Conservation (phyloP, 1,140 invertebrate genomes). For the Gonatopus flavifemur region DNA sequence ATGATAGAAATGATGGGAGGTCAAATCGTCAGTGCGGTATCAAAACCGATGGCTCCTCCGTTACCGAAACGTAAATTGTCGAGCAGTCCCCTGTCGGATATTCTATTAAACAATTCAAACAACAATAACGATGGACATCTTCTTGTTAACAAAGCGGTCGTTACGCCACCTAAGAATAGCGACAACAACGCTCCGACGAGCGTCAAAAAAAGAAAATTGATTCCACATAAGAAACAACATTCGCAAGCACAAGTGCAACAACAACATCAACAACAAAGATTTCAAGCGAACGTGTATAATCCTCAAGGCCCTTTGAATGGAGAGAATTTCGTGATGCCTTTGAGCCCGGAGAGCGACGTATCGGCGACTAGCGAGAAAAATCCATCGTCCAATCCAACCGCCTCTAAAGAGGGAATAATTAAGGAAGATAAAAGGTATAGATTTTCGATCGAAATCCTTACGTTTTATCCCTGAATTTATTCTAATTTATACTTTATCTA, state of each 20-base stretch:
- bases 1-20: slow-evolving; percentile 36
- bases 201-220: slow-evolving; percentile 41
- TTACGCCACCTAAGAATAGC: slow-evolving; percentile 19
- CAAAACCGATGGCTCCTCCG: slow-evolving; percentile 40
- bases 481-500: slow-evolving; percentile 7
- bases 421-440: slow-evolving; percentile 54
- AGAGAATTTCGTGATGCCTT: slow-evolving; percentile 54
- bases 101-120: slow-evolving; percentile 44
- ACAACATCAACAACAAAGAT: no score
- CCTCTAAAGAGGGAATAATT: no score
- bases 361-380: slow-evolving; percentile 52
- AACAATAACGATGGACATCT: slow-evolving; percentile 47
- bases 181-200: slow-evolving; percentile 23
- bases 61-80: slow-evolving; percentile 42
- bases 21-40: slow-evolving; percentile 22
- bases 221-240: slow-evolving; percentile 44
- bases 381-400: slow-evolving; percentile 30
- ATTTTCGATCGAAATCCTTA: no score
- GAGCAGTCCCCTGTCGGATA: slow-evolving; percentile 43
- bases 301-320: slow-evolving; percentile 40
- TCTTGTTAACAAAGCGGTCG: slow-evolving; percentile 25
- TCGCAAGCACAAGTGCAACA: no score
- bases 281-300: slow-evolving; percentile 18
- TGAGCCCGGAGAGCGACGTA: slow-evolving; percentile 56
- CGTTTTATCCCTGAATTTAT: no score